phyloP scores from a whole-genome alignment of 2,888 invertebrate genomes.

The Agonopterix heracliana region DNA sequence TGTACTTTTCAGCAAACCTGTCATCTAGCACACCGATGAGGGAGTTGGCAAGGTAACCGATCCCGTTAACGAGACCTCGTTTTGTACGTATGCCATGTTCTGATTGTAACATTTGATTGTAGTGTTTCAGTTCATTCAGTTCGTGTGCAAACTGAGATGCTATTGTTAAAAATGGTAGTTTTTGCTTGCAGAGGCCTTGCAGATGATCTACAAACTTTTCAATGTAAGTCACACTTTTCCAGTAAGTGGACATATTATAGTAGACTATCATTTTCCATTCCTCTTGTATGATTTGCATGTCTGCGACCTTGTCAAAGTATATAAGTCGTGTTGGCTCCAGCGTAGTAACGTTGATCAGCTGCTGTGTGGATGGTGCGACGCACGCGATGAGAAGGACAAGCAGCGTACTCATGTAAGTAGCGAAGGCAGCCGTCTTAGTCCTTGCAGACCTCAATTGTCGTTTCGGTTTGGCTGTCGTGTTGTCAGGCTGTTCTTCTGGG shows the following conservation, averaged over 20 bases:
- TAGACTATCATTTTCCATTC: neutral
- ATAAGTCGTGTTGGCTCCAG: neutral
- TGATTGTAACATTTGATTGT: slow-evolving; percentile 6
- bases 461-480: too few relatives aligned
- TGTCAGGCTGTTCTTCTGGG: too few relatives aligned
- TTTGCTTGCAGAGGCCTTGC: neutral
- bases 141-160: slow-evolving; percentile 4
- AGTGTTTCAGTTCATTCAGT: slow-evolving; percentile 5
- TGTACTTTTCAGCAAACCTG: neutral
- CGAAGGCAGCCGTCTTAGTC: too few relatives aligned
- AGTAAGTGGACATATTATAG: slow-evolving; percentile 1
- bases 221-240: neutral
- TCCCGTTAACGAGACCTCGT: slow-evolving; percentile 11
- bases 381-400: too few relatives aligned
- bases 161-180: slow-evolving; percentile 2
- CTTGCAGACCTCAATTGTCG: too few relatives aligned
- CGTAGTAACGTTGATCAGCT: neutral
- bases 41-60: neutral
- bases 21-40: neutral
- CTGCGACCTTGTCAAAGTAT: neutral
- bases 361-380: neutral
- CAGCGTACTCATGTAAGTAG: too few relatives aligned
- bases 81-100: slow-evolving; percentile 4
- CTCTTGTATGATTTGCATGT: neutral
- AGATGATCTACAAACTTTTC: neutral